Conservation (phyloP, 1,140 invertebrate genomes). For the Drosophila persimilis region DNA sequence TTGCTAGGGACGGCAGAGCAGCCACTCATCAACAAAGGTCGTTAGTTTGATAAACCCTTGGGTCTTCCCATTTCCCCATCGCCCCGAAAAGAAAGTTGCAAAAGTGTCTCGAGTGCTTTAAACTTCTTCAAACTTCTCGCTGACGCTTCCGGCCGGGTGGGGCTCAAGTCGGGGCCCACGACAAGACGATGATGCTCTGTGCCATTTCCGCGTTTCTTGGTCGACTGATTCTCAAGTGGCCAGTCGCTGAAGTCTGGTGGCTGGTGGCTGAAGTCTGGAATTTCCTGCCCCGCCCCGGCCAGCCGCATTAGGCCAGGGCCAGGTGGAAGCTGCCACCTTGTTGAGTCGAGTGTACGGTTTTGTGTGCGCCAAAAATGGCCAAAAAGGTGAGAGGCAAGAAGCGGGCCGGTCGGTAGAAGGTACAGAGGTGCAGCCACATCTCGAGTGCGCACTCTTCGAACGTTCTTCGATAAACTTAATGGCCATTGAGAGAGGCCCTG, state of each 20-base stretch:
- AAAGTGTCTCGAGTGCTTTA: conserved; percentile 77
- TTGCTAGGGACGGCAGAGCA: conserved; percentile 2
- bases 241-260: conserved; percentile 6
- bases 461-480: conserved; percentile 77
- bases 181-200: conserved; percentile 44
- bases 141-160: conserved; percentile 6
- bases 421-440: conserved; percentile 30
- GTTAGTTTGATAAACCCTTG: conserved; percentile 64
- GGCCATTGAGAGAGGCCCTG: conserved; percentile 65
- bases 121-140: conserved; percentile 67
- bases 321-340: conserved; percentile 61
- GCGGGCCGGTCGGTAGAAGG: background rate
- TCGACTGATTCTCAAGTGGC: conserved; percentile 65
- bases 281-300: conserved; percentile 14
- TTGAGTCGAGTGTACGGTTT: conserved; percentile 73
- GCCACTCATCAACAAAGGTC: conserved; percentile 56
- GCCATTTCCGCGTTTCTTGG: conserved; percentile 72
- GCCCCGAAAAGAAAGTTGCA: conserved; percentile 61
- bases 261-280: conserved; percentile 2
- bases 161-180: conserved; percentile 10
- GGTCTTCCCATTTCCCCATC: conserved; percentile 28
- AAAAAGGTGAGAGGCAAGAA: conserved; percentile 35
- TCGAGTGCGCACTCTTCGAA: conserved; percentile 65
- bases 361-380: conserved; percentile 48
- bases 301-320: conserved; percentile 10